Percentiles rank a stretch among this genome's conserved stretches.
Evolutionary conservation across 2,113 vertebrate genomes (phyloP).

Genomic region (Paedocypris sp.): DNA sequence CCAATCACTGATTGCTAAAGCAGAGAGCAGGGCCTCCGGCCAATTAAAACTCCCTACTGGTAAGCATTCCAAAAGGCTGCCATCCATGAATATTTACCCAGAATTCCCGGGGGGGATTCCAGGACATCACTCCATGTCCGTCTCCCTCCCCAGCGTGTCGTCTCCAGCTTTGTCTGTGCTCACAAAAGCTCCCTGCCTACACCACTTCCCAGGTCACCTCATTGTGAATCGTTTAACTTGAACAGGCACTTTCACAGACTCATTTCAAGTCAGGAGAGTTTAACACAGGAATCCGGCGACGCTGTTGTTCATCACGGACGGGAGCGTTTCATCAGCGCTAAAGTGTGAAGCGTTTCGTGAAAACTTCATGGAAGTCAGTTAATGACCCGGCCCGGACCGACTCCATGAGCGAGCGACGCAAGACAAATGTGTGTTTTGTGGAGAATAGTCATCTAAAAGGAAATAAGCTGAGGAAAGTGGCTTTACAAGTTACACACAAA

Average conservation of each 20-base stretch:
- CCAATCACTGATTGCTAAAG: conserved; percentile 54
- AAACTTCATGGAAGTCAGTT: conserved; percentile 4
- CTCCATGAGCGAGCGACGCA: background rate
- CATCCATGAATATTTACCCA: conserved; percentile 68
- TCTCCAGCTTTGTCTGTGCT: conserved; percentile 56
- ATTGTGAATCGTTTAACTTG: conserved; percentile 53
- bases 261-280: conserved; percentile 43
- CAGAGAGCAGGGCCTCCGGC: conserved; percentile 52
- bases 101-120: conserved; percentile 62
- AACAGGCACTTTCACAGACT: conserved; percentile 38
- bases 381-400: background rate
- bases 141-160: conserved; percentile 42
- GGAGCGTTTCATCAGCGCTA: background rate
- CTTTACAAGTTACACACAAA: too few species aligned
- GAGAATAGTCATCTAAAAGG: too few species aligned
- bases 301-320: conserved; percentile 7
- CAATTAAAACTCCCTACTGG: conserved; percentile 65
- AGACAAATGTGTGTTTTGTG: too few species aligned
- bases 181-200: conserved; percentile 67
- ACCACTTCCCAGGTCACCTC: conserved; percentile 66
- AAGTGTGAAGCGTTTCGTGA: conserved; percentile 3
- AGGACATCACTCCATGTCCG: conserved; percentile 50
- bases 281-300: background rate
- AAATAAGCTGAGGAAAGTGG: too few species aligned
- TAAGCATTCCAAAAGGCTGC: conserved; percentile 64